Percentiles rank a stretch among this genome's conserved stretches.
phyloP scores from a whole-genome alignment of 2,113 vertebrate species.

The Laterallus jamaicensis region DNA sequence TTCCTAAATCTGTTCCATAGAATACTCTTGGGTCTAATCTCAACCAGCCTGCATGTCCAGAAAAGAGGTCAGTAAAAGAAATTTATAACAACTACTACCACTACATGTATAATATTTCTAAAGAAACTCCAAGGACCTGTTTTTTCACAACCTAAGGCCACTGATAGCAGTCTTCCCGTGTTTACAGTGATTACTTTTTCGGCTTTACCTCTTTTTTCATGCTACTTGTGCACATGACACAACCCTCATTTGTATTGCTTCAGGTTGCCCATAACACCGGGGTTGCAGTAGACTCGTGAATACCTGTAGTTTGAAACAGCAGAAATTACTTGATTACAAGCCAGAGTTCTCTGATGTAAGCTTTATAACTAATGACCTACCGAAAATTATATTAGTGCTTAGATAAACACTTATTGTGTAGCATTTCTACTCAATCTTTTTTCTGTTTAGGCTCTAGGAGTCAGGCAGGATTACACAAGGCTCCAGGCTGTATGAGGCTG shows the following conservation, averaged over 20 bases:
- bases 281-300: not conserved
- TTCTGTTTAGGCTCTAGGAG: not conserved
- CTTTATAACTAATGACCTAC: not conserved
- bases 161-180: not conserved
- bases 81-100: not conserved
- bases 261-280: not conserved
- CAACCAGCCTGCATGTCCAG: not conserved
- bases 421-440: not conserved
- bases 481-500: not conserved
- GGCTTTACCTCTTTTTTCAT: not conserved
- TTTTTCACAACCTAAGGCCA: not conserved
- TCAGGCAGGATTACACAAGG: accelerated
- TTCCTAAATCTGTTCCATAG: not conserved
- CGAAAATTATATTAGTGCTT: not conserved
- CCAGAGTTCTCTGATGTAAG: not conserved
- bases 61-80: not conserved
- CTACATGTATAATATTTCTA: not conserved
- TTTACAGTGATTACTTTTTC: not conserved
- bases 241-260: not conserved
- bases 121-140: not conserved
- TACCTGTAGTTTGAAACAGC: not conserved
- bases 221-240: not conserved
- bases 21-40: not conserved
- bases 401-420: not conserved
- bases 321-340: not conserved